These are phyloP conservation scores for Trachelus troglodyta DNA, from an alignment of 2,888 invertebrate species.

Conservation along the genomic window DNA sequence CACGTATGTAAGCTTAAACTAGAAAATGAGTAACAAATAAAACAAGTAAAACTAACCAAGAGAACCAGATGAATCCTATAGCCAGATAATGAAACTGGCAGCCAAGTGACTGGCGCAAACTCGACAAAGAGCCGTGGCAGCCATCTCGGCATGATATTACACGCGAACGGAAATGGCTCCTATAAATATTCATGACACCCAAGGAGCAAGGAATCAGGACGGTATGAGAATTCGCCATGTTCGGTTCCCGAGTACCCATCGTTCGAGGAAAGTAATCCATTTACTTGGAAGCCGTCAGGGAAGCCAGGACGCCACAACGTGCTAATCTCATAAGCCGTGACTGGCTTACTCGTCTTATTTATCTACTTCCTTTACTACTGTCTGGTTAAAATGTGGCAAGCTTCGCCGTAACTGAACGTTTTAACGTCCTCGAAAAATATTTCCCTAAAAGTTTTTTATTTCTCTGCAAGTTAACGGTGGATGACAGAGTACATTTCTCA, in stretches of 20 bases:
- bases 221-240: neutral
- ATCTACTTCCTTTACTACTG: neutral
- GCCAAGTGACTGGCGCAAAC: neutral
- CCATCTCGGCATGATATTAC: neutral
- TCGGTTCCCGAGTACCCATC: conserved; percentile 29
- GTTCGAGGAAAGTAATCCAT: conserved; percentile 42
- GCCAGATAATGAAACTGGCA: neutral
- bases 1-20: neutral
- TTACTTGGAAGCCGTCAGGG: conserved; percentile 21
- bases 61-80: neutral
- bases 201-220: conserved; percentile 30
- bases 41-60: neutral
- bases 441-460: neutral
- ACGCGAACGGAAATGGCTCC: conserved; percentile 4
- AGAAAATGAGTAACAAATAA: neutral
- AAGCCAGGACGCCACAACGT: neutral
- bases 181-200: conserved; percentile 50
- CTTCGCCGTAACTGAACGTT: neutral
- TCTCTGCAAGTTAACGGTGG: neutral
- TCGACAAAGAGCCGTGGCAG: neutral
- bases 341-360: neutral
- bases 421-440: neutral
- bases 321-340: neutral
- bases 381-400: neutral
- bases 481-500: neutral